Conservation (phyloP, 1,140 invertebrate species). For the Nylanderia fulva region DNA sequence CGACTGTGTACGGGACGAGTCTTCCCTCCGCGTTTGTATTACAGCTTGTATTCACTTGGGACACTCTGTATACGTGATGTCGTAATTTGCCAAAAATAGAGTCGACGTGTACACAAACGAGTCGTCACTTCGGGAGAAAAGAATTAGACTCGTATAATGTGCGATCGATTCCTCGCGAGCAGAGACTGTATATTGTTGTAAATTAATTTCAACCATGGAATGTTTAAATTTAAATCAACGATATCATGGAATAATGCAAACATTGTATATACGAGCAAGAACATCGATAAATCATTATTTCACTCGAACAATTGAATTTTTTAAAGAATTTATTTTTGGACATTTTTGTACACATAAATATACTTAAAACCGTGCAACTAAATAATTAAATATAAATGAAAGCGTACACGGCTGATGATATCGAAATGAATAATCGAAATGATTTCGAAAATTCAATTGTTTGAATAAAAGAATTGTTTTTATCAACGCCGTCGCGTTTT, state of each 20-base stretch:
- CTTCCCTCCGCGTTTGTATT: not conserved
- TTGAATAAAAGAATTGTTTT: conserved; percentile 37
- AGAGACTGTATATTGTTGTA: not conserved
- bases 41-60: not conserved
- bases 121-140: conserved; percentile 18
- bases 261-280: not conserved
- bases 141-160: conserved; percentile 17
- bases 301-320: conserved; percentile 4
- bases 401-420: too few relatives aligned
- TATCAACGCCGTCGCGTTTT: not conserved
- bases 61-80: conserved; percentile 43
- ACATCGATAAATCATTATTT: conserved; percentile 2
- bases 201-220: not conserved
- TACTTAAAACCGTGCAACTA: not conserved
- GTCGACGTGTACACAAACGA: conserved; percentile 47
- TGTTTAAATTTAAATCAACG: conserved; percentile 16
- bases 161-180: conserved; percentile 32
- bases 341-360: conserved; percentile 9
- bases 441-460: not conserved
- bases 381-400: too few relatives aligned
- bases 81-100: conserved; percentile 66
- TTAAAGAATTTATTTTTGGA: conserved; percentile 15
- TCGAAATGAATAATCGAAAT: too few relatives aligned
- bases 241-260: not conserved
- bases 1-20: too few relatives aligned